Conservation (phyloP, 2,113 vertebrate genomes). For the Odobenus rosmarus region DNA sequence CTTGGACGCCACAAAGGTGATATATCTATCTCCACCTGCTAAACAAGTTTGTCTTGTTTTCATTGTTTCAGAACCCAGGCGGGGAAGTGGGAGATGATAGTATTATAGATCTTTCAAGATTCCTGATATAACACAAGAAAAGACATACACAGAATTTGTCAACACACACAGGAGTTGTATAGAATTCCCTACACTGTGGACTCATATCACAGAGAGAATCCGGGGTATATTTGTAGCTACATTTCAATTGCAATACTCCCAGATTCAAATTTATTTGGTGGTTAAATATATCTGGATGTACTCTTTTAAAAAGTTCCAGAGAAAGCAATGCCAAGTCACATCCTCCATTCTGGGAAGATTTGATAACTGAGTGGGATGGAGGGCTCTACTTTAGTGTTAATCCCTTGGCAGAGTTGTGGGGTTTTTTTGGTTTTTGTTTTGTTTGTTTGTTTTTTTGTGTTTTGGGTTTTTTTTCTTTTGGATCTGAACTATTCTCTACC, state of each 20-base stretch:
- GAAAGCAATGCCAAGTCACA: neutral
- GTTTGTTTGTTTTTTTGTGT: no score
- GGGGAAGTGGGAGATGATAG: neutral
- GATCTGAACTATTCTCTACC: conserved; percentile 60
- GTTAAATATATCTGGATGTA: neutral
- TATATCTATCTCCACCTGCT: neutral
- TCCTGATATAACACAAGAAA: neutral
- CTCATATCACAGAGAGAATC: neutral
- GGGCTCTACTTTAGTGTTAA: conserved; percentile 14
- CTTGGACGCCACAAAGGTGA: neutral
- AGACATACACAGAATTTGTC: neutral
- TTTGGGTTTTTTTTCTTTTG: neutral
- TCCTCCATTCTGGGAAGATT: conserved; percentile 15
- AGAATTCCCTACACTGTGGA: neutral
- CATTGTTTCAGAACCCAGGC: neutral
- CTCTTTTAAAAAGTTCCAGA: neutral
- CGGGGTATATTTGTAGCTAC: neutral
- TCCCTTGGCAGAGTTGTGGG: neutral
- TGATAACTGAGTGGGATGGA: conserved; percentile 1
- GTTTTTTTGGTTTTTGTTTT: neutral
- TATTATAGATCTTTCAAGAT: neutral
- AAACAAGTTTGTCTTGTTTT: conserved; percentile 25
- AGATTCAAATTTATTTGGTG: conserved; percentile 19
- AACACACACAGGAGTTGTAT: neutral
- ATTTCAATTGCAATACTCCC: neutral